Evolutionary conservation across 1,140 invertebrate species (phyloP), one percentile per base, ranked within the genome.

Genomic region (Ylistrum balloti): DNA sequence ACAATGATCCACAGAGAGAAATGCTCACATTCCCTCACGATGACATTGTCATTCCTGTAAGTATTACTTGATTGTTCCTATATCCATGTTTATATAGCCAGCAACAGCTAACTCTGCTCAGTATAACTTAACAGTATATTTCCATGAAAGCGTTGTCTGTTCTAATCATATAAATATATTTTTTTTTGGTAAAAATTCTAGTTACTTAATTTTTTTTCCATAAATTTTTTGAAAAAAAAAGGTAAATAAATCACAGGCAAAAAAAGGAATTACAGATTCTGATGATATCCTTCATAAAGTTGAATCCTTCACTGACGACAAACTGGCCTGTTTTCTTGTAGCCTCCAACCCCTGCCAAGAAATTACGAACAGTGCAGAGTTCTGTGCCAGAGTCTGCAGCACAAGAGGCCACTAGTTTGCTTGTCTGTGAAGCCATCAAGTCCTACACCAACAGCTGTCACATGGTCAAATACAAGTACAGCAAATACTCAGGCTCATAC

Each of bases 1-100:
- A 99, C 96, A 99, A 99, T 98, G 98, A 99, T 97, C 98, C 98
- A 35, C 98, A 99, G 91, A 96, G 98, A 94, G 98, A 99, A 95
- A 97, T 99, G 93, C 96, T 99, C 35, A 96, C 99, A 32, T 99
- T 98, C 97, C 98, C 98, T 33, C 96, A 97, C 88, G 98, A 99
- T 97, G 98, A 99, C 97, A 97, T 99, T 94, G 87, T 93, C 86
- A 92, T 93, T 88, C 95, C 95, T 48, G 95, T 95, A 91, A 94
- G 93, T 93, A 85, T 74, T 89, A 13, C 85, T 89, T n/a, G n/a
- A 17, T 38, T 38, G 35, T 38, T 7, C 35, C 35, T 38, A 38
- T 5, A 38, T 38, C 35, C 85, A 28, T 90, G 33, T 28, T n/a
- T n/a, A n/a, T n/a, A n/a, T n/a, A n/a, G n/a, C 20, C 10, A 45